Percentiles rank a stretch among this genome's conserved stretches.
Evolutionary conservation across 2,113 vertebrate species (phyloP).

Genomic region (Stigmatopora nigra): DNA sequence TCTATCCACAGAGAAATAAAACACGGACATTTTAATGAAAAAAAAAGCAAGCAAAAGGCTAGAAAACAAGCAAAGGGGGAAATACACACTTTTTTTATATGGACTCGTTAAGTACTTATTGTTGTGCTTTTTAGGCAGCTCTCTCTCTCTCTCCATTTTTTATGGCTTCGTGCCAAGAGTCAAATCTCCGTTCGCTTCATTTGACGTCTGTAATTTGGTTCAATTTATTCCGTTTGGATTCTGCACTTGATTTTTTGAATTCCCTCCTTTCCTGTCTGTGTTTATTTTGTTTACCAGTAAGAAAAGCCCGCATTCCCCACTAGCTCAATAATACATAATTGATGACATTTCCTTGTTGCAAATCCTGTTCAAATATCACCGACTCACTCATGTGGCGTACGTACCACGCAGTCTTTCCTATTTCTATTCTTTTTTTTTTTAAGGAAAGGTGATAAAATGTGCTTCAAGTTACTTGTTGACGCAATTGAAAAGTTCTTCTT

Average conservation of each 20-base stretch:
- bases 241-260: neutral
- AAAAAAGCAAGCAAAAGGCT: conserved; percentile 14
- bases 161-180: neutral
- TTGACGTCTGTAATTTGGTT: neutral
- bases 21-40: conserved; percentile 8
- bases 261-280: neutral
- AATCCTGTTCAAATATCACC: too few species aligned
- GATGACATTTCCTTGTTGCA: neutral
- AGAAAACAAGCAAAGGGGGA: neutral
- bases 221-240: neutral
- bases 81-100: neutral
- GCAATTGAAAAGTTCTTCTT: too few species aligned
- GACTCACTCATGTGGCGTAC: too few species aligned
- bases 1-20: conserved; percentile 16
- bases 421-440: too few species aligned
- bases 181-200: conserved; percentile 7
- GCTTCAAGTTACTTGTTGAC: too few species aligned
- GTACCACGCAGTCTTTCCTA: too few species aligned
- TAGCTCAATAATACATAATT: neutral
- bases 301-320: neutral
- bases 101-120: neutral
- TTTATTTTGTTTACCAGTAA: neutral
- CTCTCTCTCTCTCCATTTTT: neutral
- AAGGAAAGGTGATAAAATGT: too few species aligned
- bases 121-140: conserved; percentile 1